These are phyloP conservation scores for Lepidurus arcticus DNA, from an alignment of 1,140 invertebrate genomes.

Conservation along the genomic window DNA sequence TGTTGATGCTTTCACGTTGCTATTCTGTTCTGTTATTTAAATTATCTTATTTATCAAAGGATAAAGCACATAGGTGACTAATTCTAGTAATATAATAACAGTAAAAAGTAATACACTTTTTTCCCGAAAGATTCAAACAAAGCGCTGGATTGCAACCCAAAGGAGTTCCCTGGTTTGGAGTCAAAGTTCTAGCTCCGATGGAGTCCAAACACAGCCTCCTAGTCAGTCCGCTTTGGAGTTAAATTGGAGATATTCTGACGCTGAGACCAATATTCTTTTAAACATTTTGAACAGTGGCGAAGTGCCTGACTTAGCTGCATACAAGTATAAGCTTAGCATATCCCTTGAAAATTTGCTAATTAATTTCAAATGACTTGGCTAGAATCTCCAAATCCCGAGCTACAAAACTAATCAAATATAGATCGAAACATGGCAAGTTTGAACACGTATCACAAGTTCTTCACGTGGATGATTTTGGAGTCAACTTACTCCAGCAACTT, in stretches of 20 bases:
- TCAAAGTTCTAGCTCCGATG: not conserved
- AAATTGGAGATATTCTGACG: not conserved
- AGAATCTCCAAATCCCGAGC: slow-evolving; percentile 26
- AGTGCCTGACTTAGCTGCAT: not conserved
- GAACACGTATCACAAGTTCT: not conserved
- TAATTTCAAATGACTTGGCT: not conserved
- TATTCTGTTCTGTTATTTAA: too few species aligned
- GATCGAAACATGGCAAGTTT: slow-evolving; percentile 23
- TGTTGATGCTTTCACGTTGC: too few species aligned
- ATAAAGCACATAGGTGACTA: too few species aligned
- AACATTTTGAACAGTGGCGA: not conserved
- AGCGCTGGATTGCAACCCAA: not conserved
- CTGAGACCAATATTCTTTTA: not conserved
- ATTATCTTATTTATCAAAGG: too few species aligned
- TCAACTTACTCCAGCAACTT: not conserved
- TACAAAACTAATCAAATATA: not conserved
- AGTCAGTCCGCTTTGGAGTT: not conserved
- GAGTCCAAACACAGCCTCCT: not conserved
- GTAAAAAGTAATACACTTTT: too few species aligned
- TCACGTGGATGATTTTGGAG: slow-evolving; percentile 23
- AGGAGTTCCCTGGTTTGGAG: not conserved
- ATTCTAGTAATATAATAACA: too few species aligned
- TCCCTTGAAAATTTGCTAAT: not conserved
- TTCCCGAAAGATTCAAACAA: not conserved
- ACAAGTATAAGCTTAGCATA: not conserved